Evolutionary conservation across 2,797 vertebrate species (phyloP).

Genomic region (Scarus forsteni): DNA sequence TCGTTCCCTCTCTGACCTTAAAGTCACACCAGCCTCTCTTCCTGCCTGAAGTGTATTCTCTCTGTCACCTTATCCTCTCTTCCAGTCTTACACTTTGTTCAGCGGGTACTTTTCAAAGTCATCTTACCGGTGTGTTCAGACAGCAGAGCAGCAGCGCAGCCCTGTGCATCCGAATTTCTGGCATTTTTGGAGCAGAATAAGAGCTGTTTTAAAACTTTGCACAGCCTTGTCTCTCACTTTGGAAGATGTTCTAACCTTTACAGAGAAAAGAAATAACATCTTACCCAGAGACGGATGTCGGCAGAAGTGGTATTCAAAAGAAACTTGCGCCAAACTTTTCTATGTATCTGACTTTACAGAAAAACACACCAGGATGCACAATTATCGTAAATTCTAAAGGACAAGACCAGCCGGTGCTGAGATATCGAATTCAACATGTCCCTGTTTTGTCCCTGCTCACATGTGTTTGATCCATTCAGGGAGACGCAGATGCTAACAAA

Average conservation of each 20-base stretch:
- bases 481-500: neutral
- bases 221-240: neutral
- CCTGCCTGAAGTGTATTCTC: constrained; percentile 5
- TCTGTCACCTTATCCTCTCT: constrained; percentile 13
- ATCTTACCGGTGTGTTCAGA: constrained; percentile 17
- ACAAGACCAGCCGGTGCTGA: no score
- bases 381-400: no score
- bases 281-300: neutral
- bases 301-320: constrained; percentile 1
- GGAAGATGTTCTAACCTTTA: constrained; percentile 18
- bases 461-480: neutral
- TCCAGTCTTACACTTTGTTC: constrained; percentile 23
- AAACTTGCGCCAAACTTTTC: neutral
- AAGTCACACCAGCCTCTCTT: constrained; percentile 7
- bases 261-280: neutral
- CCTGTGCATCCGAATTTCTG: constrained; percentile 9
- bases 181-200: constrained; percentile 20
- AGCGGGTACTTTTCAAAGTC: constrained; percentile 31
- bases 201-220: constrained; percentile 4
- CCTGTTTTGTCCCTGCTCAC: neutral
- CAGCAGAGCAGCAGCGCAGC: neutral
- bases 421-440: neutral
- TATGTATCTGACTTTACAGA: no score
- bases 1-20: constrained; percentile 8
- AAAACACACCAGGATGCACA: neutral